Evolutionary conservation across 2,113 vertebrate species (phyloP).

Genomic region (Acinonyx jubatus): DNA sequence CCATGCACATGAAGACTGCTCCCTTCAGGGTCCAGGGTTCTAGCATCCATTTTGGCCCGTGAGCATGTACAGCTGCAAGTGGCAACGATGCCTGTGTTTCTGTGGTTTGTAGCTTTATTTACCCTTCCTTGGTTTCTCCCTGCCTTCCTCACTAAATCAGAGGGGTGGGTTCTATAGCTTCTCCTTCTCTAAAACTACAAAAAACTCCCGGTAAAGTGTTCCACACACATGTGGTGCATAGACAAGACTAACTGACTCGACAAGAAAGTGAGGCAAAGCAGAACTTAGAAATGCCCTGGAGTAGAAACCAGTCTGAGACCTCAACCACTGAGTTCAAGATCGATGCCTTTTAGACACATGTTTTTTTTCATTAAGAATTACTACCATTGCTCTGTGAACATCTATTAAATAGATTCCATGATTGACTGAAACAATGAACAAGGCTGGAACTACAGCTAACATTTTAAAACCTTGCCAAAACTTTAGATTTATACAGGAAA

Average conservation of each 20-base stretch:
- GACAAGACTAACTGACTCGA: background rate
- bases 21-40: background rate
- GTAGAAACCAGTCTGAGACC: background rate
- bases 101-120: background rate
- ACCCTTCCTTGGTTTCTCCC: background rate
- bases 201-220: background rate
- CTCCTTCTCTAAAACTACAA: background rate
- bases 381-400: background rate
- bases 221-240: background rate
- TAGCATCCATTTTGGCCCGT: background rate
- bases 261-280: background rate
- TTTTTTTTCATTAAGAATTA: background rate
- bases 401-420: background rate
- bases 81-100: background rate
- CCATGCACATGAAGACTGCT: background rate
- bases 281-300: background rate
- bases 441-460: background rate
- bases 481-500: background rate
- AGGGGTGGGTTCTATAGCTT: background rate
- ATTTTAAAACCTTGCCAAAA: background rate
- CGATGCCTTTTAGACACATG: background rate
- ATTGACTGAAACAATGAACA: background rate
- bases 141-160: background rate
- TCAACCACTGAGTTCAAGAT: background rate
- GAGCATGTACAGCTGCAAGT: background rate